phyloP scores from a whole-genome alignment of 2,113 vertebrate genomes.

The Barbus barbus region DNA sequence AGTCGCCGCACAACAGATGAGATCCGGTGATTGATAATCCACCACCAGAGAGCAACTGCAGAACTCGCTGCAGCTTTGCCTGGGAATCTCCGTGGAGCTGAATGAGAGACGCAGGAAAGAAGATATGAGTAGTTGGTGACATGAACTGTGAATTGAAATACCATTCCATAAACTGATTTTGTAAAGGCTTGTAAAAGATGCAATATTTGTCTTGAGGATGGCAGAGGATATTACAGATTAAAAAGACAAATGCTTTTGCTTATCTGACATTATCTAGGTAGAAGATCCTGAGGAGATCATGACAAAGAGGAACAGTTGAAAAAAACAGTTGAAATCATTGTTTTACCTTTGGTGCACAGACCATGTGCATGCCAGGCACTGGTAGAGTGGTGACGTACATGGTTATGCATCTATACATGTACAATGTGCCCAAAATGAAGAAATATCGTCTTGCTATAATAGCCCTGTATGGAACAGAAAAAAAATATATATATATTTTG shows the following conservation, averaged over 20 bases:
- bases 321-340: neutral
- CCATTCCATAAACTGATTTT: too few relatives aligned
- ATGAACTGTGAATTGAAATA: neutral
- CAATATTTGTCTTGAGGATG: neutral
- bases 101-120: neutral
- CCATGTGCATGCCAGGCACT: slow-evolving; percentile 94
- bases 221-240: slow-evolving; percentile 20
- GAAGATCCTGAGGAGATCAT: neutral
- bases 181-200: neutral
- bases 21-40: slow-evolving; percentile 94
- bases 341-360: slow-evolving; percentile 86
- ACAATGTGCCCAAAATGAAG: slow-evolving; percentile 94
- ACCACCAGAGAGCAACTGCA: slow-evolving; percentile 90
- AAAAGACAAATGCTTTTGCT: neutral
- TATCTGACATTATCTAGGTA: neutral
- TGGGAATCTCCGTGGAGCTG: slow-evolving; percentile 93
- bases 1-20: slow-evolving; percentile 94
- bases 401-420: slow-evolving; percentile 94
- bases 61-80: slow-evolving; percentile 88
- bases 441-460: slow-evolving; percentile 92
- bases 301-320: neutral
- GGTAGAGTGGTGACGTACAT: slow-evolving; percentile 97
- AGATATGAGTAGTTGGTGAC: neutral
- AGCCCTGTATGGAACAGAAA: slow-evolving; percentile 77
- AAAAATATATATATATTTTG: neutral